Evolutionary conservation across 2,888 invertebrate genomes (phyloP).

Genomic region (Sialis lutaria): DNA sequence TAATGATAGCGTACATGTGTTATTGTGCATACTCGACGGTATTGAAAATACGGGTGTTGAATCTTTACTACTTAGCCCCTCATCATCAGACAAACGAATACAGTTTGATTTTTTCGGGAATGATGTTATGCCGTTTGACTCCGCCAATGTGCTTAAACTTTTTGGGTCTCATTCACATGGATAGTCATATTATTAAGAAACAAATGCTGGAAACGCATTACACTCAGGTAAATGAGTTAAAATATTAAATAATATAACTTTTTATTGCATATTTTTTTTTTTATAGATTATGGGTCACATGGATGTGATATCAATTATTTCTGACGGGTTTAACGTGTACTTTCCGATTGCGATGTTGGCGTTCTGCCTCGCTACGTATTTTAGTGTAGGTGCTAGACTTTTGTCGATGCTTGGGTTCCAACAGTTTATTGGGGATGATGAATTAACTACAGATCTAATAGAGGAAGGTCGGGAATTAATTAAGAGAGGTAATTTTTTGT

Average conservation of each 20-base stretch:
- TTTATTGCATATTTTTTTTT: conserved; percentile 7
- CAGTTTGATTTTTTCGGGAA: conserved; percentile 95
- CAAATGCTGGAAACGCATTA: conserved; percentile 80
- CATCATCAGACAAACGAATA: conserved; percentile 98
- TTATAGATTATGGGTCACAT: conserved; percentile 93
- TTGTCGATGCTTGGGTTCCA: conserved; percentile 87
- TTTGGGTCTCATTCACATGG: conserved; percentile 93
- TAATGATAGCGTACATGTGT: conserved; percentile 86
- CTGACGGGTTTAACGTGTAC: conserved; percentile 97
- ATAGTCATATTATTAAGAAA: conserved; percentile 77
- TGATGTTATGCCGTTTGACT: conserved; percentile 92
- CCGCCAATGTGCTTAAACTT: conserved; percentile 98
- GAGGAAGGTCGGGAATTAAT: conserved; percentile 88
- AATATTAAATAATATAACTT: neutral
- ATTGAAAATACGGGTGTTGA: conserved; percentile 86
- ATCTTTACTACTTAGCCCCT: conserved; percentile 92
- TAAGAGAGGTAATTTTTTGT: conserved; percentile 48
- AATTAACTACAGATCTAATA: conserved; percentile 81
- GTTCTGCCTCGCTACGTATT: conserved; percentile 86
- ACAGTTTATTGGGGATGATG: conserved; percentile 91
- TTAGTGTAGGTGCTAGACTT: conserved; percentile 79
- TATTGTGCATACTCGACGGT: conserved; percentile 97
- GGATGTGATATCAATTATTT: conserved; percentile 93
- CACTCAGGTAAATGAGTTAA: conserved; percentile 55
- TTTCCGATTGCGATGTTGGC: conserved; percentile 93